Base-by-base conservation (phyloP, 2,797 vertebrate genomes). In the Sebastes cheni region DNA sequence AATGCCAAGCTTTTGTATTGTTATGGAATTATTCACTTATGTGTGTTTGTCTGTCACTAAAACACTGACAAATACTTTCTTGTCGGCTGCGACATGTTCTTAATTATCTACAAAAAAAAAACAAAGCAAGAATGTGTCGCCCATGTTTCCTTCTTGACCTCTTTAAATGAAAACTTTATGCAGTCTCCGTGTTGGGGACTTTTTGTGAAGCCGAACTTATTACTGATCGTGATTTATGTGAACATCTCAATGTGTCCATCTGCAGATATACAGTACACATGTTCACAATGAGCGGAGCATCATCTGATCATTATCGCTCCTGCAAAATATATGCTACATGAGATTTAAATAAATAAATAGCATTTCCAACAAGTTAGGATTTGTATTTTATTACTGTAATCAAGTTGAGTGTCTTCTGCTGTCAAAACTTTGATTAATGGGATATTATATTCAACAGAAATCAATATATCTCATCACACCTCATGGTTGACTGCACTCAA, bases 51-150 rank as follows among this genome's bases (percentile, higher is more conserved):
- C 1, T 54, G 16, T 56, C 34, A 52, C 34, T 23, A 68, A 66
- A 78, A 80, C 29, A 65, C 54, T 42, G 10, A 59, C 50, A 14
- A 55, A 55, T 56, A n/a, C 50, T 64, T 69, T 50, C 1, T 50
- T 36, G 55, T 20, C 10, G 13, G 13, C 36, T 20, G 13, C 6
- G 32, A 59, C 52, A 52, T 79, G 75, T 67, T 86, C 39, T 56
- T 20, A 32, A 84, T 86, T 82, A 79, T 54, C 20, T 8, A 16
- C 23, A 68, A 79, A 71, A 79, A 71, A 50, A 20, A 50, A 74
- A 11, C 50, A 39, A 80, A 76, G 56, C 23, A 42, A 30, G 23
- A 77, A 77, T 59, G 78, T 64, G 46, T 72, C 13, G n/a, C 71
- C 54, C 25, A 27, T 5, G 29, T 58, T 75, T 78, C 69, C 23